Conservation (phyloP, 2,113 vertebrate species). For the Phodopus roborovskii region DNA sequence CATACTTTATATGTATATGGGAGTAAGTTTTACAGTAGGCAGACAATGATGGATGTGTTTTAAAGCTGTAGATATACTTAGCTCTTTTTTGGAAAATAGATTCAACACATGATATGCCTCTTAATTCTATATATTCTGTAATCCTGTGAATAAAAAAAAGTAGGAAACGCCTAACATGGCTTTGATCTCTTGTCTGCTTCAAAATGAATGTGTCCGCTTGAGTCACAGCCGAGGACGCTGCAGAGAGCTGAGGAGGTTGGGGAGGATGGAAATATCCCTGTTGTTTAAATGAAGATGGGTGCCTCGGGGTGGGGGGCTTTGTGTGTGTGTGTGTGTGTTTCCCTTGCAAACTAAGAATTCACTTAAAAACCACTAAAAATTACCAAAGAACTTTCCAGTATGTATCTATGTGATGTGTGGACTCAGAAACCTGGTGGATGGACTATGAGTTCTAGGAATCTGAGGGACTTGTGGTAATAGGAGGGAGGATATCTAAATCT, state of each 20-base stretch:
- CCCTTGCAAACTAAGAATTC: slow-evolving; percentile 9
- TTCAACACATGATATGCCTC: slow-evolving; percentile 69
- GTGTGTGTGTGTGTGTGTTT: no score
- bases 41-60: slow-evolving; percentile 73
- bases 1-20: slow-evolving; percentile 77
- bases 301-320: background rate
- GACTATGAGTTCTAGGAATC: background rate
- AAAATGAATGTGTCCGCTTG: background rate
- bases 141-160: slow-evolving; percentile 82
- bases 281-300: background rate
- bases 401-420: background rate
- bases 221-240: background rate
- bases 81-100: slow-evolving; percentile 82
- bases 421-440: background rate
- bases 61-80: slow-evolving; percentile 76
- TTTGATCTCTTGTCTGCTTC: slow-evolving; percentile 63
- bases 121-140: slow-evolving; percentile 75
- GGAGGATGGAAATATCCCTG: accelerated
- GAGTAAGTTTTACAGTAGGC: slow-evolving; percentile 67
- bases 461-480: background rate
- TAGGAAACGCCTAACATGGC: slow-evolving; percentile 58
- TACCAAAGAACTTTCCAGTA: background rate
- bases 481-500: background rate
- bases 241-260: background rate
- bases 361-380: background rate